These are phyloP conservation scores for Muraenolepis orangiensis DNA, from an alignment of 2,797 vertebrate species.

Conservation along the genomic window DNA sequence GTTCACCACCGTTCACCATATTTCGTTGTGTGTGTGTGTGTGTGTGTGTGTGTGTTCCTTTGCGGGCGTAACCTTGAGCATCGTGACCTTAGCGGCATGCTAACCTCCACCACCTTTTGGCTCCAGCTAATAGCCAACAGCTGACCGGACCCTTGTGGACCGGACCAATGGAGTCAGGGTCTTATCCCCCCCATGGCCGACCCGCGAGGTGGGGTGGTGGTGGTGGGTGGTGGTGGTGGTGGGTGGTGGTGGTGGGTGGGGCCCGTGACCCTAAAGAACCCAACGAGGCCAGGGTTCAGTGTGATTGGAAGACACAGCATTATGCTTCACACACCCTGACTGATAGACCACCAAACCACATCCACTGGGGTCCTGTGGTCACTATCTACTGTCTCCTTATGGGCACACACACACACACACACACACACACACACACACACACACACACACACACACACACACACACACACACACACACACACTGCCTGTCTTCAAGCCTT, in stretches of 20 bases:
- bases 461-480: background rate
- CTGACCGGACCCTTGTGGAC: background rate
- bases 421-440: background rate
- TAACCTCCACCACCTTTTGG: background rate
- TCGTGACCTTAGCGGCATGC: background rate
- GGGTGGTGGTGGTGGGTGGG: no score
- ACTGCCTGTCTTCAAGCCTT: background rate
- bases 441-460: background rate
- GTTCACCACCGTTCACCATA: background rate
- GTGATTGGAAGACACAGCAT: background rate
- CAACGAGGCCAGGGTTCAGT: background rate
- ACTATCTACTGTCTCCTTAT: background rate
- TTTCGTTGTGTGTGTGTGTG: no score
- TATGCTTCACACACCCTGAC: constrained; percentile 14
- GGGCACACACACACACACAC: background rate
- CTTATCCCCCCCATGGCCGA: no score
- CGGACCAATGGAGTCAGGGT: no score
- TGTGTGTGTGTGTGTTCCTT: background rate
- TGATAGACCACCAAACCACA: constrained; percentile 29
- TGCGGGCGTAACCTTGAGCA: background rate
- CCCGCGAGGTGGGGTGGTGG: no score
- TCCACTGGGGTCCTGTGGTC: background rate
- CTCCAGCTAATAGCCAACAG: background rate
- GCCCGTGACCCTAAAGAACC: background rate
- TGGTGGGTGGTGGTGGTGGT: background rate